Base-by-base conservation (phyloP, 2,113 vertebrate genomes). In the Alaudala cheleensis region DNA sequence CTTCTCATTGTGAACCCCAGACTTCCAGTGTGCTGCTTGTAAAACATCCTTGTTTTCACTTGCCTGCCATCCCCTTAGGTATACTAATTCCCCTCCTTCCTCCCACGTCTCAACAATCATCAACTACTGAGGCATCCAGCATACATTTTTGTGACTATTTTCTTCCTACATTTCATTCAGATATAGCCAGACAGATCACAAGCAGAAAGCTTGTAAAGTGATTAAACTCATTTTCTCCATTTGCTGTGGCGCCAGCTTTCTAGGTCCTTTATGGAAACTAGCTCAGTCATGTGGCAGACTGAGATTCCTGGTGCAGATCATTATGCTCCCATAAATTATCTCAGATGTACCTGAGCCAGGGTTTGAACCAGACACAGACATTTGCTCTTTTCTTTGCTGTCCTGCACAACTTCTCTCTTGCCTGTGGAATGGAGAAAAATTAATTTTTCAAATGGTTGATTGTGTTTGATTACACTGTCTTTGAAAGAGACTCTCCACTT, bases 171-270 rank as follows among this genome's bases (percentile, higher is more conserved):
- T 89, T 92, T 98, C 97, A 96, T 98, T 98, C 97, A 94, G 94
- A 97, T 98, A 96, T 66, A 96, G 97, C 91, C 97, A 96, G 92
- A 91, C 96, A 98, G 97, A 98, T 97, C 96, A 97, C 97, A 96
- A 95, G 91, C n/a, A 96, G 94, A 94, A 96, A 92, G 96, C 95
- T 97, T 96, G 95, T 96, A 96, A 98, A 97, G 97, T 97, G 98
- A 98, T 98, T 98, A 98, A 98, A 98, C 98, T 98, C 71, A 98
- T 98, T 98, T 98, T 98, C 98, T 96, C 98, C 97, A 97, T 98
- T 97, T 98, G 98, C 97, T 15, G 91, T 97, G 98, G 98, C 96
- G 97, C 98, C 98, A 98, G 98, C 96, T 92, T 97, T 97, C 98
- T 98, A 97, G 80, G 95, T 98, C 98, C 97, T 98, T 98, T 98